Percentiles rank a stretch among this genome's conserved stretches.
Conservation (phyloP, 2,113 vertebrate species). For the Rhinopomastus cyanomelas region DNA sequence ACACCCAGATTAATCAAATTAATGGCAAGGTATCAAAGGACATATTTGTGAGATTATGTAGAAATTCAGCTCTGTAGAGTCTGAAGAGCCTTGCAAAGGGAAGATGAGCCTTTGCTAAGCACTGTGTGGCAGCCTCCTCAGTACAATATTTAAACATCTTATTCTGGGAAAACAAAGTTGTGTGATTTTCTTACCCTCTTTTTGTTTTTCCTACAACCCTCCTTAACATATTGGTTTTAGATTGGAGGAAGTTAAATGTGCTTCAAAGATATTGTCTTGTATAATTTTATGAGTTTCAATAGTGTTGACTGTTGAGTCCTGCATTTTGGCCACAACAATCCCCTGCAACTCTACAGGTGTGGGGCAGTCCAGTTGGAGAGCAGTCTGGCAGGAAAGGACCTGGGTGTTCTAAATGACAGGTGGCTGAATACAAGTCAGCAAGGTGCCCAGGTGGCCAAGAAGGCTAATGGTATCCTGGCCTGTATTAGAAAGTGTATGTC, state of each 20-base stretch:
- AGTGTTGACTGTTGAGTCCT: no score
- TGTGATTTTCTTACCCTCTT: neutral
- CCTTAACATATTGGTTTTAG: neutral
- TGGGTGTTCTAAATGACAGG: no score
- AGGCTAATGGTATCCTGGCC: no score
- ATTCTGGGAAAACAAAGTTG: neutral
- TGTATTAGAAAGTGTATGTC: no score
- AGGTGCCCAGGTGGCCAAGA: no score
- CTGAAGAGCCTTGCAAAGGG: neutral
- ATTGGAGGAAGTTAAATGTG: neutral
- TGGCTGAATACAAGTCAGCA: no score
- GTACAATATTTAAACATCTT: neutral
- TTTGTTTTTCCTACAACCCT: neutral
- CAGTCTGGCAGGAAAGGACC: no score
- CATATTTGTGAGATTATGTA: conserved; percentile 9
- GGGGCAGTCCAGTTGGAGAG: no score
- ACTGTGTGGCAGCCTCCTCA: neutral
- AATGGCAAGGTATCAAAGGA: conserved; percentile 32
- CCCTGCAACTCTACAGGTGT: no score
- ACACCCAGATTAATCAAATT: conserved; percentile 31
- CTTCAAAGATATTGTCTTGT: neutral
- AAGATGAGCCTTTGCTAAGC: neutral
- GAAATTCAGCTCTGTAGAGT: neutral
- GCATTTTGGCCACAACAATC: no score
- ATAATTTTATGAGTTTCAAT: no score